Conservation (phyloP, 2,888 invertebrate genomes). For the Cantharis lateralis region DNA sequence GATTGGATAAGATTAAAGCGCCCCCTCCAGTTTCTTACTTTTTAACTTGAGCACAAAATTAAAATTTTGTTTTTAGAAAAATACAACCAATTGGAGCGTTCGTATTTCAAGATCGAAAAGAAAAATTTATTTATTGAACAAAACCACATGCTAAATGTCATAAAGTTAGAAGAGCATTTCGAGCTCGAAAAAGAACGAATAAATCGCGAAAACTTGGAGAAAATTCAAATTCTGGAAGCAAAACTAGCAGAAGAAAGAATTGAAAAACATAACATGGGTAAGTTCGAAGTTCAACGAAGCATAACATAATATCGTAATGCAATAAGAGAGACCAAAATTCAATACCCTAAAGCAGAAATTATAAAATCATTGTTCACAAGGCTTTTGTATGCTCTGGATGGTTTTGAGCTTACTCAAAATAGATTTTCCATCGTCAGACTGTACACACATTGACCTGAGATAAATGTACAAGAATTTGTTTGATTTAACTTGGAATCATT, state of each 20-base stretch:
- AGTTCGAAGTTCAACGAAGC: no score
- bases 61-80: slow-evolving; percentile 2
- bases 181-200: slow-evolving; percentile 20
- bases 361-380: no score
- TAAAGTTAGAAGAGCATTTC: slow-evolving; percentile 19
- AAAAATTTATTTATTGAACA: not conserved
- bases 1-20: no score
- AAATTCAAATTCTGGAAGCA: slow-evolving; percentile 7
- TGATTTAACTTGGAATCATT: no score
- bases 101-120: slow-evolving; percentile 23
- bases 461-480: no score
- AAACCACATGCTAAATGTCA: slow-evolving; percentile 8
- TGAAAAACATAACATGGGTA: slow-evolving; percentile 9
- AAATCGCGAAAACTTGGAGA: slow-evolving; percentile 3
- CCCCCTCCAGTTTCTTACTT: not conserved
- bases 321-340: no score
- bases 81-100: slow-evolving; percentile 4
- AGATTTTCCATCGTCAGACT: no score
- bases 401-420: no score
- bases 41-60: not conserved
- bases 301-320: no score
- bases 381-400: no score
- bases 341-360: no score
- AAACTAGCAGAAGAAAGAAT: slow-evolving; percentile 9
- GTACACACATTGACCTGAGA: no score